Base-by-base conservation (phyloP, 2,113 vertebrate species). In the Sarotherodon lohbergeri region DNA sequence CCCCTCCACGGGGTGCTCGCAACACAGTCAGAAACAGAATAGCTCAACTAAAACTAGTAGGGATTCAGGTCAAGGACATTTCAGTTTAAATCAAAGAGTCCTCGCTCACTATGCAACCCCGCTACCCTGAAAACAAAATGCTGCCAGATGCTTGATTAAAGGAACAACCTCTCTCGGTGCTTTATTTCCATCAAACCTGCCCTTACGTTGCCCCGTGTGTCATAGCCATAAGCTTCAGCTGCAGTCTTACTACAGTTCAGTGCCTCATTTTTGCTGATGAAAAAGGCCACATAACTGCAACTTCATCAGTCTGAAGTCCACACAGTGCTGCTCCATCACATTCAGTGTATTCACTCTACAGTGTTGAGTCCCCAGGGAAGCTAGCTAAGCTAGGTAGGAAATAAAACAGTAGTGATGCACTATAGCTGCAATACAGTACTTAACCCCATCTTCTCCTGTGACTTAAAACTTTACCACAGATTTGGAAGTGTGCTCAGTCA, bases 201-300 rank as follows among this genome's bases (percentile, higher is more conserved):
- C 16, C 59, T 81, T 17, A 54, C 27, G 57, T 85, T 71, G 46
- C 34, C 61, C 76, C 9, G 22, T 43, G 46, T 86, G 82, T 79
- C 88, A 87, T 82, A 80, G 81, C 80, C 83, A 48, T n/a, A 32
- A 85, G 86, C 89, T 61, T 81, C 63, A 57, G 81, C 56, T 66
- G 43, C 80, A 81, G 82, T 82, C 63, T 87, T 88, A 80, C 84
- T 81, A 46, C 34, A 68, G 85, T 85, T 84, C 13, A 3, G 68
- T 19, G 80, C 57, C 68, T 86, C 43, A 54, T 78, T 90, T 93
- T 82, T 90, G 90, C 92, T 91, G 86, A 92, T 86, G 76, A 83
- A 82, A 91, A 90, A 90, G 90, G 86, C 68, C 90, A 91, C 68
- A 63, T 13, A 82, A 52, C 87, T 85, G 85, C 82, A 80, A 59